These are phyloP conservation scores for Bombyx huttoni DNA, from an alignment of 2,888 invertebrate species.

Conservation along the genomic window DNA sequence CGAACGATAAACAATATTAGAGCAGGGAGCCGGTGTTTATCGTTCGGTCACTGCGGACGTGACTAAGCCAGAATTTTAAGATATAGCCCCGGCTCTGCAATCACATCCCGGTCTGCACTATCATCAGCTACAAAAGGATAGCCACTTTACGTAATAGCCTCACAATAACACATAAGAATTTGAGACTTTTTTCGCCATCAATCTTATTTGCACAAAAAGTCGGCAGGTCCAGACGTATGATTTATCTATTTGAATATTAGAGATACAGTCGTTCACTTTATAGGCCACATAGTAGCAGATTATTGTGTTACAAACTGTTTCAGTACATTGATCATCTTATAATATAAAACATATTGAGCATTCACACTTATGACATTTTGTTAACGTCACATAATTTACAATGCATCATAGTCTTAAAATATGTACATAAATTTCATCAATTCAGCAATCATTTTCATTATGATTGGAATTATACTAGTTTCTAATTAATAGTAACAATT, in stretches of 20 bases:
- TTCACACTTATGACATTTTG: neutral
- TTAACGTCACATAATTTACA: neutral
- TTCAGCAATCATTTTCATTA: neutral
- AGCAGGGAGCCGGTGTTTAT: neutral
- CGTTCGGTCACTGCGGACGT: constrained; percentile 21
- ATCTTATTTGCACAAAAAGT: constrained; percentile 51
- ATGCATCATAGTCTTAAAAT: neutral
- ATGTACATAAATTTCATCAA: neutral
- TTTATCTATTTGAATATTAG: constrained; percentile 65
- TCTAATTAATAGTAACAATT: no score
- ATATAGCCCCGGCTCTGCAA: constrained; percentile 27
- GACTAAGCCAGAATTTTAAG: constrained; percentile 39
- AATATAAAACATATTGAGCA: neutral
- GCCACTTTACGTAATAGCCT: constrained; percentile 30
- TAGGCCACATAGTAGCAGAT: constrained; percentile 23
- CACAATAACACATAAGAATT: constrained; percentile 36
- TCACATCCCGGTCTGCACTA: constrained; percentile 31
- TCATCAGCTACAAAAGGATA: constrained; percentile 33
- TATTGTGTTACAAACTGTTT: constrained; percentile 1
- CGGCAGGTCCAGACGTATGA: constrained; percentile 41
- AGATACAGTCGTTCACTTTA: constrained; percentile 22
- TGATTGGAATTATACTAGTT: no score
- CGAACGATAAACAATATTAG: neutral
- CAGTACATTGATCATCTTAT: neutral
- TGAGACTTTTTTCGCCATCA: constrained; percentile 44